Conservation (phyloP, 2,113 vertebrate species). For the Craseonycteris thonglongyai region DNA sequence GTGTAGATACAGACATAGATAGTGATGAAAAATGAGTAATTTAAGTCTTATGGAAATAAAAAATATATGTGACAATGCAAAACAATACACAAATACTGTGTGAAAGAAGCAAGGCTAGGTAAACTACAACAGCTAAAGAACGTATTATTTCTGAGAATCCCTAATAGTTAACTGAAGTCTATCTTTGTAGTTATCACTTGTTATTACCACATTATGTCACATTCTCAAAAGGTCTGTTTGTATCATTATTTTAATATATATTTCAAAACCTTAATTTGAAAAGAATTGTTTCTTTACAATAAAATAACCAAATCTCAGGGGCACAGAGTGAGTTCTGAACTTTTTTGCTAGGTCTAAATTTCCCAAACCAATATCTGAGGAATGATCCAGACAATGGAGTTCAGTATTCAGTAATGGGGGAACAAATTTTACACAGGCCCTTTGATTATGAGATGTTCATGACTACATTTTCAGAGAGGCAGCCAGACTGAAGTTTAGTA, state of each 20-base stretch:
- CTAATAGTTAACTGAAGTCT: not conserved
- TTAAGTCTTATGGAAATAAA: not conserved
- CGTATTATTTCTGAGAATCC: not conserved
- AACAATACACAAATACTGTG: not conserved
- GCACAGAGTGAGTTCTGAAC: accelerated
- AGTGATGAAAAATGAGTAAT: not conserved
- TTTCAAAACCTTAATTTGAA: not conserved
- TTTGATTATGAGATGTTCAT: not conserved
- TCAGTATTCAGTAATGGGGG: not conserved
- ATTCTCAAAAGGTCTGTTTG: not conserved
- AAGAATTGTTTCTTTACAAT: not conserved
- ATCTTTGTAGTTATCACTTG: not conserved
- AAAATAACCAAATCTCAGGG: not conserved
- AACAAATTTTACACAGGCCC: not conserved
- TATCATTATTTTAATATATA: not conserved
- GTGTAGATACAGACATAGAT: not conserved
- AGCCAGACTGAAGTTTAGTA: not conserved
- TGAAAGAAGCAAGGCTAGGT: not conserved
- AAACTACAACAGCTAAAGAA: not conserved
- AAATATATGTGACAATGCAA: not conserved
- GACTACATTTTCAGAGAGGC: not conserved
- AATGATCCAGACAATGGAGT: not conserved
- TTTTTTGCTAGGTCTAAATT: not conserved
- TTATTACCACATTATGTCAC: not conserved
- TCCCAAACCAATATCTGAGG: not conserved